phyloP scores from a whole-genome alignment of 2,888 invertebrate genomes.

The Chouioia cunea region DNA sequence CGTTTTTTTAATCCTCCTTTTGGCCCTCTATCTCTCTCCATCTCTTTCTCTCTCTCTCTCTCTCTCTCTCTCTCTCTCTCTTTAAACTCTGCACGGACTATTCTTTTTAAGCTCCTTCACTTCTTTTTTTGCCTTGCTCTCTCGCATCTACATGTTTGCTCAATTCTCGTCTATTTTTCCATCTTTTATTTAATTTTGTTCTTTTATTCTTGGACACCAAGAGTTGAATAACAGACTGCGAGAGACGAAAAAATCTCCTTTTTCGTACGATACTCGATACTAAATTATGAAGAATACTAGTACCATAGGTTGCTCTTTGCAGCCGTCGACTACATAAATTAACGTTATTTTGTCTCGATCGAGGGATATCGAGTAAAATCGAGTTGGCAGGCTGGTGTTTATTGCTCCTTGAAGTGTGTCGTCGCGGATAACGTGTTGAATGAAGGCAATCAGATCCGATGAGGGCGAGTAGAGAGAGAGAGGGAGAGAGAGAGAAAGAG shows the following conservation, averaged over 20 bases:
- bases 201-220: slow-evolving; percentile 7
- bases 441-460: too few species aligned
- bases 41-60: slow-evolving; percentile 23
- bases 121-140: slow-evolving; percentile 2
- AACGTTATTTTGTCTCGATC: not conserved
- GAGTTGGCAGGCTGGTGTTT: slow-evolving; percentile 1
- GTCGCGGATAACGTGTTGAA: too few species aligned
- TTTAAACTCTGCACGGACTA: slow-evolving; percentile 35
- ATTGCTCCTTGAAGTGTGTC: not conserved
- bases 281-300: slow-evolving; percentile 39
- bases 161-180: slow-evolving; percentile 42
- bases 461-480: slow-evolving; percentile 19
- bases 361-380: slow-evolving; percentile 3
- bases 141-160: slow-evolving; percentile 20
- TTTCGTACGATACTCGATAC: slow-evolving; percentile 23
- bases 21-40: slow-evolving; percentile 5
- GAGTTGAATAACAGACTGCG: slow-evolving; percentile 19
- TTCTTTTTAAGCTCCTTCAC: slow-evolving; percentile 6
- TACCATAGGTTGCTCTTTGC: slow-evolving; percentile 4
- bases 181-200: slow-evolving; percentile 21
- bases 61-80: slow-evolving; percentile 21
- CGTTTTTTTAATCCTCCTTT: not conserved
- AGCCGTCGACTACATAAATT: not conserved
- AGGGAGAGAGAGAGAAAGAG: slow-evolving; percentile 30
- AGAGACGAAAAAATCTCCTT: slow-evolving; percentile 31